Base-by-base conservation (phyloP, 1,140 invertebrate genomes). In the Tribolium madens region DNA sequence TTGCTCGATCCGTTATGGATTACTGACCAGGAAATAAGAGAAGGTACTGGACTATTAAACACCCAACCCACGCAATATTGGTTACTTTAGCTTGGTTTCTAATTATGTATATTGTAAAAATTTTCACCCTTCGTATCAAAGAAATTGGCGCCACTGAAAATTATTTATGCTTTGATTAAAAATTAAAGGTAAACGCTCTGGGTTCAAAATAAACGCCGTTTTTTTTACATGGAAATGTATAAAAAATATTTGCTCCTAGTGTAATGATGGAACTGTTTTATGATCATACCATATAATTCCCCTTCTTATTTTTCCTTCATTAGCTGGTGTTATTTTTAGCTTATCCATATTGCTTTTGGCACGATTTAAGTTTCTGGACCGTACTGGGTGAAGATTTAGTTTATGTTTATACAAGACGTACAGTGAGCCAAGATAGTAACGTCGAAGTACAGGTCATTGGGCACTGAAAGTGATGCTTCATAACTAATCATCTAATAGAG, bases 21-120 rank as follows among this genome's bases (percentile, higher is more conserved):
- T 64, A 64, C 57, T 64, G 57, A 64, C 57, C 57, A 64, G 57
- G 57, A 64, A 64, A 64, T 64, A 64, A 64, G 57, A 64, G 57
- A 64, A 64, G 57, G 57, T 64, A 64, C 57, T 64, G 57, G 57
- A 64, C 57, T 64, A 64, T 64, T 64, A 64, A 64, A 64, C 12
- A 64, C 57, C 17, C 52, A 64, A 14, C 57, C 57, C 26, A 64
- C 57, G 57, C 57, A 64, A 64, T 64, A 64, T 64, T 64, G 26
- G 9, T 64, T 33, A 64, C 57, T 64, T 64, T 64, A 64, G 57
- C 9, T 64, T 26, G 31, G 7, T 33, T 60, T 64, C 57, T 64
- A 64, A 64, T 64, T 64, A 13, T 60, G 26, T 21, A 60, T 64
- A 33, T 57, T 57, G 5, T 57, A 57, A 42, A 42, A 42, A 42